Evolutionary conservation across 2,888 invertebrate genomes (phyloP).

Genomic region (Nysson spinosus): DNA sequence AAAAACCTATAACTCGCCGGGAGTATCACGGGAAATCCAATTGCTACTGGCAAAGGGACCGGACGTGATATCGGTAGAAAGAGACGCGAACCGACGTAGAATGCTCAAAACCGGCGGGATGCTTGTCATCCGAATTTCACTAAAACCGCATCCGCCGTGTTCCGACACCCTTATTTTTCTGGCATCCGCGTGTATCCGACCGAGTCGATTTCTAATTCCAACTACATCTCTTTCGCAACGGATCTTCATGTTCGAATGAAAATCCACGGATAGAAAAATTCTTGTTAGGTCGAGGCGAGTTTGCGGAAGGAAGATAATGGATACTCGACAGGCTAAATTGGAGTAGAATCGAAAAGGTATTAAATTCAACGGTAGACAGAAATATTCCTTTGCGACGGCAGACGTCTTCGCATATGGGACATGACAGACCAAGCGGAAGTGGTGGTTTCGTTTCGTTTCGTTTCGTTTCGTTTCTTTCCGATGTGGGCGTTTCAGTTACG

Average conservation of each 20-base stretch:
- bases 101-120: too few relatives aligned
- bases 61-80: too few relatives aligned
- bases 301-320: constrained; percentile 5
- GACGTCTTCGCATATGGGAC: not conserved
- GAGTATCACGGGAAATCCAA: constrained; percentile 68
- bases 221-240: too few relatives aligned
- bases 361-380: not conserved
- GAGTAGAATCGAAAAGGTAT: not conserved
- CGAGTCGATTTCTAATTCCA: too few relatives aligned
- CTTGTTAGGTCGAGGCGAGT: constrained; percentile 8
- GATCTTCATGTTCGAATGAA: too few relatives aligned
- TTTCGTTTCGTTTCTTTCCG: constrained; percentile 11
- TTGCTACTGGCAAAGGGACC: constrained; percentile 64
- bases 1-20: constrained; percentile 69
- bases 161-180: too few relatives aligned
- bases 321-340: not conserved
- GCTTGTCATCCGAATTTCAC: constrained; percentile 19
- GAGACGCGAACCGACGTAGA: constrained; percentile 29
- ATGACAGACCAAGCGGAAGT: not conserved
- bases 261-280: constrained; percentile 26
- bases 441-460: not conserved
- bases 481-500: constrained; percentile 20
- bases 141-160: too few relatives aligned
- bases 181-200: too few relatives aligned
- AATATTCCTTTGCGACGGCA: not conserved